Percentiles rank a stretch among this genome's conserved stretches.
These are phyloP conservation scores for Sepiola atlantica DNA, from an alignment of 2,888 invertebrate genomes.

Conservation along the genomic window DNA sequence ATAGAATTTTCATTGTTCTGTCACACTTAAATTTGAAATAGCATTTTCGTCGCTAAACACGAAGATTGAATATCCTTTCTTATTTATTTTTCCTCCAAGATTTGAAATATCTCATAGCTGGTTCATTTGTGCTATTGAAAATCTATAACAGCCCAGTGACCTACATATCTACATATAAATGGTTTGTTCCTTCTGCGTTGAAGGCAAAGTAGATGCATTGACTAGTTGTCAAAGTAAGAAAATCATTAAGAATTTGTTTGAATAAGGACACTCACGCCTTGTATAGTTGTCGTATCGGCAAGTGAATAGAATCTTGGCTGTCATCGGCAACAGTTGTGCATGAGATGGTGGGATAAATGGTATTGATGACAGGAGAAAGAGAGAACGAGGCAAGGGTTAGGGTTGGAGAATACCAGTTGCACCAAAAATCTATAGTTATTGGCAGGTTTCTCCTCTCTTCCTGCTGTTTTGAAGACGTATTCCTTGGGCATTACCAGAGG, in stretches of 20 bases:
- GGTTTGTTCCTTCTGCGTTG: not conserved
- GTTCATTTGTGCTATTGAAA: not conserved
- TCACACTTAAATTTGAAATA: too few species aligned
- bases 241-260: not conserved
- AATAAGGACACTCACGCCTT: not conserved
- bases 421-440: slow-evolving; percentile 20
- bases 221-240: not conserved
- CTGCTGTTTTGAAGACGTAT: not conserved
- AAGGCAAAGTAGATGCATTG: not conserved
- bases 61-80: too few species aligned
- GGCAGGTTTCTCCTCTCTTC: not conserved
- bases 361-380: not conserved
- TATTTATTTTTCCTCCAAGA: too few species aligned
- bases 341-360: not conserved
- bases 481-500: not conserved
- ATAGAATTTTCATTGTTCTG: too few species aligned
- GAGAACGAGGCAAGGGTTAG: not conserved
- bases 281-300: not conserved
- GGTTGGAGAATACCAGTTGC: not conserved
- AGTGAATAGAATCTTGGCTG: not conserved
- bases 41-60: too few species aligned
- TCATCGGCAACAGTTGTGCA: not conserved
- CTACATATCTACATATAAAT: not conserved
- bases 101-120: not conserved
- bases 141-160: not conserved